Conservation (phyloP, 2,113 vertebrate species). For the Panurus biarmicus region DNA sequence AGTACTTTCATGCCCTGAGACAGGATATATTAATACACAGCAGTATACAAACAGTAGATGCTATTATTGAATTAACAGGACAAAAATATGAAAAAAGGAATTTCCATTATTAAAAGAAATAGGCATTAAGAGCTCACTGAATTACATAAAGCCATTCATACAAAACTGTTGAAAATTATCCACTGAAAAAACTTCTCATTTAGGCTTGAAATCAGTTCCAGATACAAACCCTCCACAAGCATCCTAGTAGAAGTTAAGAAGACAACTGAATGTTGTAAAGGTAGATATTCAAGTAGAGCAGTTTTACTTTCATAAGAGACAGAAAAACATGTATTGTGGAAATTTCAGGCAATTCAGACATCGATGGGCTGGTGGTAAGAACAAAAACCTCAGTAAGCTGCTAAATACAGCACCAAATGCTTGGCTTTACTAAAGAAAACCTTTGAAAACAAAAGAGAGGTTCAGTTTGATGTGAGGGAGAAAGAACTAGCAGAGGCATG, state of each 20-base stretch:
- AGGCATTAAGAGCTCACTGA: not conserved
- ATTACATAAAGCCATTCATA: not conserved
- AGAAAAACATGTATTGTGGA: not conserved
- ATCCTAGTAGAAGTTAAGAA: not conserved
- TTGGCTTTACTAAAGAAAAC: not conserved
- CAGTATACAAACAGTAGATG: not conserved
- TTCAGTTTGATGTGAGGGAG: not conserved
- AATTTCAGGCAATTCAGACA: not conserved
- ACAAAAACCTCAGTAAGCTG: not conserved
- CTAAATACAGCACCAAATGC: not conserved
- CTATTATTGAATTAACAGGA: not conserved
- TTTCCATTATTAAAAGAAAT: not conserved
- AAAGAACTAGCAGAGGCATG: not conserved
- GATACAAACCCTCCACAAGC: not conserved
- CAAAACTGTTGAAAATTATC: not conserved
- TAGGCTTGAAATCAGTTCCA: not conserved
- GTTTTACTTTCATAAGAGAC: not conserved
- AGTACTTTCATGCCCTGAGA: not conserved
- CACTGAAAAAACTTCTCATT: not conserved
- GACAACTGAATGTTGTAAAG: not conserved
- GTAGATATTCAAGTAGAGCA: not conserved
- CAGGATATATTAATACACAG: not conserved
- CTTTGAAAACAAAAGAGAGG: not conserved
- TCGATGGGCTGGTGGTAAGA: not conserved
- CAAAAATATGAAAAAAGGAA: not conserved